A percentile compares a stretch with the other conserved stretches of the same genome.
phyloP scores from a whole-genome alignment of 2,797 vertebrate species.

The Poeciliopsis presidionis region DNA sequence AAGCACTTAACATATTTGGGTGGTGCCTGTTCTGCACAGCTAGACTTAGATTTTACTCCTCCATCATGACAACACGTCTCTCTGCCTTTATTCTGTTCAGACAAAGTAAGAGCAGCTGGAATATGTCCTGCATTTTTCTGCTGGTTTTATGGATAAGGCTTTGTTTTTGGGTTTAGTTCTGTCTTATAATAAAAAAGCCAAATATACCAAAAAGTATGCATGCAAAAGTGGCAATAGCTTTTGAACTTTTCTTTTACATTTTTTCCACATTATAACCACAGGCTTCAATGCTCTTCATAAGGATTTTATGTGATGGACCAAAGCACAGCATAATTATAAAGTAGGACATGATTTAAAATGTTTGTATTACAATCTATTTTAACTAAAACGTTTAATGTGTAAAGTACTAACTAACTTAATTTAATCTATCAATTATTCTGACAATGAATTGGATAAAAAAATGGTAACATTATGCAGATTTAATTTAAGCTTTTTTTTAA shows the following conservation, averaged over 20 bases:
- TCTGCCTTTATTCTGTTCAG: neutral
- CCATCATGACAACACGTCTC: neutral
- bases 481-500: too few relatives aligned
- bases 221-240: neutral
- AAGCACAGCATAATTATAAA: neutral
- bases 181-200: neutral
- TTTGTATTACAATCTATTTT: neutral
- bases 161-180: neutral
- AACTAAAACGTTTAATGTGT: too few relatives aligned
- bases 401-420: too few relatives aligned
- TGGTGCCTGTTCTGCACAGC: neutral
- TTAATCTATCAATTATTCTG: too few relatives aligned
- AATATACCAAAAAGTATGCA: neutral
- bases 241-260: neutral
- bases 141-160: neutral
- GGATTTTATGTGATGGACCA: neutral
- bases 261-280: neutral
- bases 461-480: too few relatives aligned
- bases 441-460: too few relatives aligned
- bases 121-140: neutral
- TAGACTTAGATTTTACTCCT: neutral
- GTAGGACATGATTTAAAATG: neutral
- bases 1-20: neutral
- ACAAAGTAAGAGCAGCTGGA: neutral
- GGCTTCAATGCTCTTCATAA: neutral